Percentiles rank a stretch among this genome's conserved stretches.
Conservation (phyloP, 2,888 invertebrate species). For the Erebia aethiops region DNA sequence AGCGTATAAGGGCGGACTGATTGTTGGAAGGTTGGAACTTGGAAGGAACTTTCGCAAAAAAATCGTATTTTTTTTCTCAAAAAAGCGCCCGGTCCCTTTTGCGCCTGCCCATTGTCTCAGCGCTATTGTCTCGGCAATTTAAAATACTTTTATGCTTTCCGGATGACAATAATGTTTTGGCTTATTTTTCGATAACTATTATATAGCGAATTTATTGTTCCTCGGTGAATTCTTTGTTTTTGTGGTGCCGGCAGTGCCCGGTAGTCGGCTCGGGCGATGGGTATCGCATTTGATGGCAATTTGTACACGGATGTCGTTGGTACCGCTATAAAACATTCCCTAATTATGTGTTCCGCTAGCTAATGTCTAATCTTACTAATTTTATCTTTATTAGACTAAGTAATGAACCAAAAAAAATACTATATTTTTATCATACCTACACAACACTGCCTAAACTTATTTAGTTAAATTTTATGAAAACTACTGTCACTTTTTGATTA, state of each 20-base stretch:
- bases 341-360: constrained; percentile 38
- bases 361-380: constrained; percentile 22
- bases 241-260: constrained; percentile 13
- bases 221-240: constrained; percentile 31
- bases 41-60: constrained; percentile 53
- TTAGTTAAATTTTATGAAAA: too few species aligned
- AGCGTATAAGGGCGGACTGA: constrained; percentile 31
- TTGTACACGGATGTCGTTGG: constrained; percentile 46
- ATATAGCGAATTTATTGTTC: constrained; percentile 77
- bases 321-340: constrained; percentile 38
- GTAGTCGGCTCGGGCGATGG: constrained; percentile 43
- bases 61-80: constrained; percentile 62
- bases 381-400: background rate
- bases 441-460: too few species aligned
- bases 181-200: constrained; percentile 76
- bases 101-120: constrained; percentile 71
- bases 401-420: background rate
- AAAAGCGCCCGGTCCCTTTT: constrained; percentile 34
- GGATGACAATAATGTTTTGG: constrained; percentile 47
- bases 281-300: constrained; percentile 41
- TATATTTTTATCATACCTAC: background rate
- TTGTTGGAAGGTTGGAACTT: constrained; percentile 29
- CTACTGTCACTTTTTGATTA: too few species aligned
- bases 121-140: constrained; percentile 78
- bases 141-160: constrained; percentile 77